These are phyloP conservation scores for Rapana venosa DNA, from an alignment of 2,888 invertebrate species.

Conservation along the genomic window DNA sequence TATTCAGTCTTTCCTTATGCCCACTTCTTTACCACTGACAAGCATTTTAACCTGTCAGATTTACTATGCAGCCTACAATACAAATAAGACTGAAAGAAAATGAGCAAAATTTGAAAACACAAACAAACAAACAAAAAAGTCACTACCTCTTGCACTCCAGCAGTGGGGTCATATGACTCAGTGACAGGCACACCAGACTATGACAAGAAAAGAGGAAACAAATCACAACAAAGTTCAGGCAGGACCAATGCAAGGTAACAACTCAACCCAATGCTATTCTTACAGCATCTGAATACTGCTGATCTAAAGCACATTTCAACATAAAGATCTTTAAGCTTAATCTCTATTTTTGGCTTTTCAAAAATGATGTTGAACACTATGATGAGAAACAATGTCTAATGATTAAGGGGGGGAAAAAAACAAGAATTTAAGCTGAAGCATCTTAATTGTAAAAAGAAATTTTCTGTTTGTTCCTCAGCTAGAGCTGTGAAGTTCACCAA, in stretches of 20 bases:
- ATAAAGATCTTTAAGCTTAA: too few relatives aligned
- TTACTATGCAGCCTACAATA: neutral
- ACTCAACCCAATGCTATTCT: neutral
- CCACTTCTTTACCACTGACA: too few relatives aligned
- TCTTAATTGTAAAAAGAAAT: too few relatives aligned
- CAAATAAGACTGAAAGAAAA: neutral
- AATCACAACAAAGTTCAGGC: slow-evolving; percentile 24
- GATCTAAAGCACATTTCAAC: neutral
- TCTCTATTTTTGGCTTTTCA: too few relatives aligned
- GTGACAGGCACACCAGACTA: slow-evolving; percentile 44
- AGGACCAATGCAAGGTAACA: slow-evolving; percentile 1
- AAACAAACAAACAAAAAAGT: slow-evolving; percentile 41
- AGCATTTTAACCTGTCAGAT: too few relatives aligned
- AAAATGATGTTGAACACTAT: too few relatives aligned
- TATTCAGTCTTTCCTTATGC: neutral
- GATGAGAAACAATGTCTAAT: too few relatives aligned
- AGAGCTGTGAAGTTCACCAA: too few relatives aligned
- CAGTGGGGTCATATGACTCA: slow-evolving; percentile 37
- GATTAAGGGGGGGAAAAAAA: too few relatives aligned
- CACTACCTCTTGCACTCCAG: slow-evolving; percentile 48
- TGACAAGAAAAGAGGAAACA: slow-evolving; percentile 21
- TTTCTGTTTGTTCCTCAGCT: too few relatives aligned
- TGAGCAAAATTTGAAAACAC: neutral
- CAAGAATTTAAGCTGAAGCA: too few relatives aligned
- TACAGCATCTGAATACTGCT: neutral